Evolutionary conservation across 1,140 invertebrate species (phyloP).

Genomic region (Panagrolaimus sp.): DNA sequence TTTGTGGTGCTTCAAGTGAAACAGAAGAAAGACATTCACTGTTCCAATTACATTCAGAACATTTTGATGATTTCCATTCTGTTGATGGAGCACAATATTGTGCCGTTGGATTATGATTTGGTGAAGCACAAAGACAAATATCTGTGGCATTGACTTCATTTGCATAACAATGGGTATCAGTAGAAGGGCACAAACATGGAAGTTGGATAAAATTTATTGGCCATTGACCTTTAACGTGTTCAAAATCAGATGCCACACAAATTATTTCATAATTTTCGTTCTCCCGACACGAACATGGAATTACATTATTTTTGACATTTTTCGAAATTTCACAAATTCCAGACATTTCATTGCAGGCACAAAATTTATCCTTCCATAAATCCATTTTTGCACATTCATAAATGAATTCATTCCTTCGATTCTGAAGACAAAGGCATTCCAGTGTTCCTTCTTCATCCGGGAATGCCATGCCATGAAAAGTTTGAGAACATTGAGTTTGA

Average conservation of each 20-base stretch:
- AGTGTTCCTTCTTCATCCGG: neutral
- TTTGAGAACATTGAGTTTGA: neutral
- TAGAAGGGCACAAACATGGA: neutral
- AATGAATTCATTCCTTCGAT: neutral
- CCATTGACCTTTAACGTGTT: neutral
- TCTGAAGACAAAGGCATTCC: constrained; percentile 6
- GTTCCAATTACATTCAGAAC: constrained; percentile 14
- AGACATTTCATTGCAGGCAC: neutral
- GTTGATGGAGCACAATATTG: neutral
- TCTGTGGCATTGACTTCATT: neutral
- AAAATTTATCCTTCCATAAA: neutral
- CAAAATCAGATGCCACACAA: constrained; percentile 11
- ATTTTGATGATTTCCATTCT: neutral
- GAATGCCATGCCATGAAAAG: neutral
- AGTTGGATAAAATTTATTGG: neutral
- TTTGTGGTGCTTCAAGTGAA: constrained; percentile 1
- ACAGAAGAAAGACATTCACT: neutral
- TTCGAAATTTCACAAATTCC: neutral
- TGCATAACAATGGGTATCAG: neutral
- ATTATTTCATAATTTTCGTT: neutral
- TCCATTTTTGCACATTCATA: neutral
- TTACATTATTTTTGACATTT: neutral
- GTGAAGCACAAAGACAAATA: constrained; percentile 1
- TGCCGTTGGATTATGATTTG: neutral
- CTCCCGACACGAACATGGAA: neutral